A percentile compares a stretch with the other conserved stretches of the same genome.
phyloP scores from a whole-genome alignment of 1,140 invertebrate species.

The Musca domestica region DNA sequence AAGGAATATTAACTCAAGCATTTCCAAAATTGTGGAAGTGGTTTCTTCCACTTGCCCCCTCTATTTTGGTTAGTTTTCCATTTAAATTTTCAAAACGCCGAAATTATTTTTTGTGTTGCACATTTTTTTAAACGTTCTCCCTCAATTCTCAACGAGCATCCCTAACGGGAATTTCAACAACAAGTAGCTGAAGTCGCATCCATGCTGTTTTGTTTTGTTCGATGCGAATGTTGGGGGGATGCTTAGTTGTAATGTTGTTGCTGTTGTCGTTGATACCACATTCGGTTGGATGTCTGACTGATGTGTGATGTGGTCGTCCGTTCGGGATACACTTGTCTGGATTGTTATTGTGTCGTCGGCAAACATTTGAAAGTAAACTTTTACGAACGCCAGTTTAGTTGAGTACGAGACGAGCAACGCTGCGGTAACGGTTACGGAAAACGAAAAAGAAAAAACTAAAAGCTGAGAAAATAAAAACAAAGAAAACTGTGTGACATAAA shows the following conservation, averaged over 20 bases:
- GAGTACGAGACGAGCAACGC: constrained; percentile 27
- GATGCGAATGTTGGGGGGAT: background rate
- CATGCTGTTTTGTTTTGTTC: background rate
- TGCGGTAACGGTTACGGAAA: constrained; percentile 18
- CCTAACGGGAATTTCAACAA: background rate
- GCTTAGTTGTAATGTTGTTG: background rate
- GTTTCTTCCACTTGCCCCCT: too few relatives aligned
- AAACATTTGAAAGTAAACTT: constrained; percentile 14
- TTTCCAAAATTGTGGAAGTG: too few relatives aligned
- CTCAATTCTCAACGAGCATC: too few relatives aligned
- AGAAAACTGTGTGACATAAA: background rate
- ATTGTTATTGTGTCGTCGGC: too few relatives aligned
- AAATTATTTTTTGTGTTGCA: too few relatives aligned
- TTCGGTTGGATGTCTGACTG: constrained; percentile 9
- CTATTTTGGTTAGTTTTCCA: too few relatives aligned
- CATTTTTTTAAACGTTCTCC: too few relatives aligned
- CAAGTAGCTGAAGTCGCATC: background rate
- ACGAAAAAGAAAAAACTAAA: constrained; percentile 10
- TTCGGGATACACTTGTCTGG: background rate
- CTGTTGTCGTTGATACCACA: constrained; percentile 5
- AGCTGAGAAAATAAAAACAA: background rate
- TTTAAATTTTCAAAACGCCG: too few relatives aligned
- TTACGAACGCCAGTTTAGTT: constrained; percentile 19
- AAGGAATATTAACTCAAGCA: too few relatives aligned
- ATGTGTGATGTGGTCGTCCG: background rate